A percentile compares a stretch with the other conserved stretches of the same genome.
These are phyloP conservation scores for Chionoecetes opilio DNA, from an alignment of 1,140 invertebrate species.

Conservation along the genomic window DNA sequence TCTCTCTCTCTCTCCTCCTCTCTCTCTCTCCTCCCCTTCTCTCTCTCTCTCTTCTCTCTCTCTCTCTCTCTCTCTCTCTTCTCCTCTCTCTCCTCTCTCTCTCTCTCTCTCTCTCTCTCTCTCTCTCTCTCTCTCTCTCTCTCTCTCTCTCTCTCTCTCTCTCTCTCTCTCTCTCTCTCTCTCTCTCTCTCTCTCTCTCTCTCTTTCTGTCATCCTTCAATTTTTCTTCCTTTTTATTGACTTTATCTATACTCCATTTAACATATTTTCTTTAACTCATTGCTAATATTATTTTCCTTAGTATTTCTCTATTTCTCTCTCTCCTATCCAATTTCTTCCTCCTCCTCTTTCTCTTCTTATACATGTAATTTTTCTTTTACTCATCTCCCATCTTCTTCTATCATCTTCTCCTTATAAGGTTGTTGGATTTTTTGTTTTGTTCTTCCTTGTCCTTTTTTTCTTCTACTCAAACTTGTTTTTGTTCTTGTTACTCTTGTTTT, in stretches of 20 bases:
- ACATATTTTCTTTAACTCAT: too few relatives aligned
- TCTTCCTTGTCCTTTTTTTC: background rate
- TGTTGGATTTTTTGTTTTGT: background rate
- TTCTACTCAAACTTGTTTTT: background rate
- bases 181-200: constrained; percentile 48
- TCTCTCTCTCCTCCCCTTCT: too few relatives aligned
- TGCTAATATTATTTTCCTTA: too few relatives aligned
- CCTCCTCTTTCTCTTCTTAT: background rate
- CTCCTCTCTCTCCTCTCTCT: too few relatives aligned
- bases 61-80: too few relatives aligned
- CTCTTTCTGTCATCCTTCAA: background rate
- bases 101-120: too few relatives aligned
- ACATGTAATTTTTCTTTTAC: background rate
- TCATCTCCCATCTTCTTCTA: background rate
- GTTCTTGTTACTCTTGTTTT: background rate
- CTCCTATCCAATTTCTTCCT: background rate
- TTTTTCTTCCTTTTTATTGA: background rate
- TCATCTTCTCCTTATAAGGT: background rate
- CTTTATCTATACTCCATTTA: background rate
- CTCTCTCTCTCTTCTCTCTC: too few relatives aligned
- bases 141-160: constrained; percentile 43
- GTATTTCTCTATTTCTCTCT: too few relatives aligned
- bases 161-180: constrained; percentile 48
- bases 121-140: background rate
- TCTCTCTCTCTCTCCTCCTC: too few relatives aligned